Conservation (phyloP, 2,888 invertebrate genomes). For the Lysandra coridon region DNA sequence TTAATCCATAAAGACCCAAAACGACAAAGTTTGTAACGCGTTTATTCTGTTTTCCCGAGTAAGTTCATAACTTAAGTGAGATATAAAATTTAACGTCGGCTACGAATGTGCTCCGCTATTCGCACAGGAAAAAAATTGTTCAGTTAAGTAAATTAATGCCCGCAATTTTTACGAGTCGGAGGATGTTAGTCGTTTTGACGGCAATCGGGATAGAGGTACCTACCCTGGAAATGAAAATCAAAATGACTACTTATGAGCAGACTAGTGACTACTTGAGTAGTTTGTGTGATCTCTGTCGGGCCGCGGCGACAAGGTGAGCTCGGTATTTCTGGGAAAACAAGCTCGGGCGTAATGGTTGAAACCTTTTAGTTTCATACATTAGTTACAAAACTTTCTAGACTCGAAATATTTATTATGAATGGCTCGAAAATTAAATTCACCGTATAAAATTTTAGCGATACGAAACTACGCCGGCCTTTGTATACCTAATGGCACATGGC, state of each 20-base stretch:
- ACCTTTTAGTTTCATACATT: constrained; percentile 15
- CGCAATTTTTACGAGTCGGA: constrained; percentile 9
- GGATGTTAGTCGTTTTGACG: constrained; percentile 12
- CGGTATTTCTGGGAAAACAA: constrained; percentile 1
- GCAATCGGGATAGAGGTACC: neutral
- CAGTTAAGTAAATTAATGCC: constrained; percentile 15
- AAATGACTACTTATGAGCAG: neutral
- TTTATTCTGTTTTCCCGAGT: constrained; percentile 64
- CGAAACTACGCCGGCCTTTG: neutral
- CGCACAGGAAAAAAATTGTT: constrained; percentile 9
- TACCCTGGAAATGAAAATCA: neutral
- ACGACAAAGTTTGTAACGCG: constrained; percentile 67
- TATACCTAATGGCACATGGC: neutral
- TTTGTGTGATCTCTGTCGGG: neutral
- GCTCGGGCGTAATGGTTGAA: neutral
- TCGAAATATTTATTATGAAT: neutral
- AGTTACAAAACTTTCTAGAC: neutral
- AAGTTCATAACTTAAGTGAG: constrained; percentile 57
- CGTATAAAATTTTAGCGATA: neutral
- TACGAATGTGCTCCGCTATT: neutral
- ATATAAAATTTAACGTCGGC: constrained; percentile 41
- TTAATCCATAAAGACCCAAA: constrained; percentile 71
- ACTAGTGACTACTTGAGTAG: neutral
- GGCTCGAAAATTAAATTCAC: neutral
- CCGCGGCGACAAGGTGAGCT: neutral